phyloP scores from a whole-genome alignment of 2,888 invertebrate species.

The Deilephila elpenor region DNA sequence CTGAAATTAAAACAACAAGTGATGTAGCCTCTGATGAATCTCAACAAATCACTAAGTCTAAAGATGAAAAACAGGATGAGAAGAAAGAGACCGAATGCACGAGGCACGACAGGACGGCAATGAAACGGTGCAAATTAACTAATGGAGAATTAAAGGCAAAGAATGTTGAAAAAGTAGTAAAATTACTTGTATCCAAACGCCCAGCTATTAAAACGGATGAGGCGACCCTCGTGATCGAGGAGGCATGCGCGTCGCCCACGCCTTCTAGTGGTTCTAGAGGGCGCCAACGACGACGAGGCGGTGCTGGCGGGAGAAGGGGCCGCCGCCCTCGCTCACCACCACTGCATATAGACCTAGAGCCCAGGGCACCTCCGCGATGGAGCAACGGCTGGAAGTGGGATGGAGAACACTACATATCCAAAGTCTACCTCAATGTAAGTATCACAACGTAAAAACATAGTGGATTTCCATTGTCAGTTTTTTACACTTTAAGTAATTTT shows the following conservation, averaged over 20 bases:
- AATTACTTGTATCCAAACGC: slow-evolving; percentile 74
- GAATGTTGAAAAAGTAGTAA: slow-evolving; percentile 75
- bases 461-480: background rate
- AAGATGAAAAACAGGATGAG: slow-evolving; percentile 34
- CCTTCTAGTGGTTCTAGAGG: slow-evolving; percentile 43
- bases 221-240: slow-evolving; percentile 68
- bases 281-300: slow-evolving; percentile 53
- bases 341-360: slow-evolving; percentile 47
- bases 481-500: too few relatives aligned
- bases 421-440: slow-evolving; percentile 95
- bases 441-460: background rate
- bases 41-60: slow-evolving; percentile 40
- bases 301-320: slow-evolving; percentile 38
- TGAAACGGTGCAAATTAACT: slow-evolving; percentile 64
- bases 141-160: slow-evolving; percentile 68
- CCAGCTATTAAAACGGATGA: slow-evolving; percentile 76
- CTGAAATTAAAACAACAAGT: slow-evolving; percentile 8
- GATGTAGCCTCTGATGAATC: slow-evolving; percentile 38
- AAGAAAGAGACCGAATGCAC: slow-evolving; percentile 39
- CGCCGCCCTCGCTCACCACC: slow-evolving; percentile 49
- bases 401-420: slow-evolving; percentile 92
- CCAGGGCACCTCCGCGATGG: slow-evolving; percentile 84
- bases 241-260: slow-evolving; percentile 64
- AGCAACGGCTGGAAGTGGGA: slow-evolving; percentile 97
- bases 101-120: slow-evolving; percentile 33